A percentile compares a stretch with the other conserved stretches of the same genome.
Conservation (phyloP, 2,113 vertebrate species). For the Dicerorhinus sumatrensis region DNA sequence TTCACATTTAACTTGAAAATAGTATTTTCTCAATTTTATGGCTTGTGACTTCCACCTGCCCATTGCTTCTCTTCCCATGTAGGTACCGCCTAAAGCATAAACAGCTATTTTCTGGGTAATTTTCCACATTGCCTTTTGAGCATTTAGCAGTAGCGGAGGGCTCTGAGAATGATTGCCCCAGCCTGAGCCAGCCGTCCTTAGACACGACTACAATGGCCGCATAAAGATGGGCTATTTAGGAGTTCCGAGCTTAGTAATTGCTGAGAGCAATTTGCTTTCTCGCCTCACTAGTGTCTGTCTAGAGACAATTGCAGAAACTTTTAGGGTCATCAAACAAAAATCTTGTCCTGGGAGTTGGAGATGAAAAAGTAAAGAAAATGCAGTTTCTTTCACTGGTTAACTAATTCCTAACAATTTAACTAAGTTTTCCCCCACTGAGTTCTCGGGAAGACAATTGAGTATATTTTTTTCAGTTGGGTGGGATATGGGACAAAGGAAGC, state of each 20-base stretch:
- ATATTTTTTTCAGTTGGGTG: neutral
- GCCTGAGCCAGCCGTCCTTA: slow-evolving; percentile 47
- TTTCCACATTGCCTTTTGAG: slow-evolving; percentile 67
- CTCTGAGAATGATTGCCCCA: slow-evolving; percentile 58
- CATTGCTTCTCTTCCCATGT: slow-evolving; percentile 59
- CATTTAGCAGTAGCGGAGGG: slow-evolving; percentile 25
- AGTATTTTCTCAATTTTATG: slow-evolving; percentile 69
- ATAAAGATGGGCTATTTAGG: slow-evolving; percentile 66
- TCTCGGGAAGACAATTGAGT: neutral
- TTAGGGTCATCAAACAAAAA: slow-evolving; percentile 59
- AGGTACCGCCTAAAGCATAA: slow-evolving; percentile 53
- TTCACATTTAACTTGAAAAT: slow-evolving; percentile 72
- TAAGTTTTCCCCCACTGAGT: neutral
- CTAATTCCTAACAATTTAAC: neutral
- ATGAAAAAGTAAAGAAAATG: neutral
- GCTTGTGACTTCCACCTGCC: slow-evolving; percentile 53
- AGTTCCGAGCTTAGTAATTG: slow-evolving; percentile 61
- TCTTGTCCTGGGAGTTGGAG: slow-evolving; percentile 45
- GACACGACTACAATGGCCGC: slow-evolving; percentile 47
- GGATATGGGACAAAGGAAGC: neutral
- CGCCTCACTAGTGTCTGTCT: slow-evolving; percentile 55
- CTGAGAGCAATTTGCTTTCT: slow-evolving; percentile 67
- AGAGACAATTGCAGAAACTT: slow-evolving; percentile 63
- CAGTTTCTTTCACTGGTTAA: slow-evolving; percentile 5
- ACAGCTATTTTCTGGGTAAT: slow-evolving; percentile 72